Evolutionary conservation across 2,888 invertebrate genomes (phyloP), one percentile per base, ranked within the genome.

Genomic region (Camptogramma bilineatum): DNA sequence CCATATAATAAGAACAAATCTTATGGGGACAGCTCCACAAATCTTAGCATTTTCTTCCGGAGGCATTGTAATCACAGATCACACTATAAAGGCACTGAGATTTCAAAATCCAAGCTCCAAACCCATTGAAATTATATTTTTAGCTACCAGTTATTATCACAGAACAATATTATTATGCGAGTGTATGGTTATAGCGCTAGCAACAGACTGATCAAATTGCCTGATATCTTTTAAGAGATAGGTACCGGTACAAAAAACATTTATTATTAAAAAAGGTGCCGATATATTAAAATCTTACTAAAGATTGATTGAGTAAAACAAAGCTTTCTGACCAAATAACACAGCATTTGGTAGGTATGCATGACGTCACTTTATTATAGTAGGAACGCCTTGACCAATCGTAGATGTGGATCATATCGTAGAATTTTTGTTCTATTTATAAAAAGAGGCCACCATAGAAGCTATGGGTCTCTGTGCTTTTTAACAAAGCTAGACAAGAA

Each of bases 1-100:
- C 56, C 56, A 56, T 21, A n/a, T 19, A 10, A 56, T 31, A 19
- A 56, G 56, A 10, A 34, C 34, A 3, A 42, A 5, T 42, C 16
- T 42, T 42, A 42, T 16, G 7, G 42, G 16, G 16, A 42, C 42
- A 34, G 4, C 34, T 39, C 56, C 7, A 34, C 31, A 39, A 21
- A 7, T n/a, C 21, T 42, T 34, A 1, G 34, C 21, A 21, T 21
- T 52, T 21, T 19, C 16, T 13, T 21, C 39, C 13, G 39, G 52
- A 0, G n/a, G n/a, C 52, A 52, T 52, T 44, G 47, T 55, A 0
- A 42, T 39, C 42, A 21, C 21, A n/a, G n/a, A 42, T 4, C 16
- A 39, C n/a, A 8, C n/a, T 39, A 39, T n/a, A n/a, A n/a, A 34
- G 34, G 10, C 34, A 10, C 34, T 10, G 10, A 34, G 1, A 8